Base-by-base conservation (phyloP, 2,797 vertebrate genomes). In the Melanotaenia nigrans region DNA sequence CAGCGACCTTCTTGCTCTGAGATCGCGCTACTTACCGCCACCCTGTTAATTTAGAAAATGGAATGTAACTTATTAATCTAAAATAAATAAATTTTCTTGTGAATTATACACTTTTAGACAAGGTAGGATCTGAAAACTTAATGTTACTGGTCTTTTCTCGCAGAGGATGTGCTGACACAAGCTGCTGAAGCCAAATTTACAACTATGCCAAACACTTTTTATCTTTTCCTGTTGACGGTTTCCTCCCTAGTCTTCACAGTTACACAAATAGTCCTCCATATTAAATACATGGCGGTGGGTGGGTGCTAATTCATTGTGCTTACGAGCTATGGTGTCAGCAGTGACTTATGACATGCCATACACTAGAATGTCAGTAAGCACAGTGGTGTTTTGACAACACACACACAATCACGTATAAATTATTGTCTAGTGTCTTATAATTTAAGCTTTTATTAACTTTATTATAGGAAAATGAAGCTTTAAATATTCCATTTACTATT, bases 171-270 rank as follows among this genome's bases (percentile, higher is more conserved):
- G 61, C 38, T 74, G 71, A 66, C 47, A 70, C 66, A 70, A n/a
- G 61, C 71, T 18, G 51, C n/a, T 65, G 20, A 60, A 78, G 51
- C 54, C 0, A 33, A 32, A 73, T 53, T 78, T 68, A 45, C 54
- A 72, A 45, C 61, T 45, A 49, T 25, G 25, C 25, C 45, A 78
- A 20, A 74, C 54, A 59, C 69, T 20, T 67, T 54, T 68, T 61
- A 1, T 79, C 84, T 85, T 73, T 87, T 83, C 76, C 81, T 81
- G 81, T 77, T 68, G 68, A 83, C 30, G 18, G 16, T 70, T 83
- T 83, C 76, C 68, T 0, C 45, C 36, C 33, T 36, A 55, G 68
- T 73, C 67, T 75, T 79, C 60, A 53, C 30, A 30, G 73, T 81
- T 71, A 65, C 18, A 47, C 73, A 76, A 79, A 86, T 42, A 54